These are phyloP conservation scores for Perca flavescens DNA, from an alignment of 2,113 vertebrate genomes.

Conservation along the genomic window DNA sequence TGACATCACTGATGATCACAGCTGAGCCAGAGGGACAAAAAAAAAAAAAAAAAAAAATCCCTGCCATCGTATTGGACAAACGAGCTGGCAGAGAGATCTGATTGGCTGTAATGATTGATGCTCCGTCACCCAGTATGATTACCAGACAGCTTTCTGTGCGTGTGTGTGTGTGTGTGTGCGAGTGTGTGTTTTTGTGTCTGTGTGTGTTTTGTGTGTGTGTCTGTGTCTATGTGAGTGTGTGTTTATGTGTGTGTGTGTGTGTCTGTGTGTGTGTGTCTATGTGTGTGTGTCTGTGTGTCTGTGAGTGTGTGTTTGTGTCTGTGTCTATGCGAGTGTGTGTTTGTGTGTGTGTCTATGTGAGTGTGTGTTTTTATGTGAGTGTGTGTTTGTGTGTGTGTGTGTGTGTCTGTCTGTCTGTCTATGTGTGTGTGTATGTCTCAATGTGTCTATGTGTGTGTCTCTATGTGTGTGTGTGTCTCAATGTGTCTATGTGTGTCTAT, in stretches of 20 bases:
- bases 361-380: too few species aligned
- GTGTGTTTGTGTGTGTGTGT: neutral
- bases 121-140: conserved; percentile 18
- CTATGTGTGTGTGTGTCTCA: conserved; percentile 9
- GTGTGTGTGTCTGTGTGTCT: too few species aligned
- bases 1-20: conserved; percentile 20
- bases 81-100: neutral
- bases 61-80: neutral
- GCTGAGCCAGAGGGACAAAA: neutral
- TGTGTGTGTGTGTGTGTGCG: conserved; percentile 16
- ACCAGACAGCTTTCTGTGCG: neutral
- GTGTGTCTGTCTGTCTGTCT: neutral
- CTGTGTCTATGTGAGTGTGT: too few species aligned
- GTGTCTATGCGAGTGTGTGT: too few species aligned
- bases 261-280: too few species aligned
- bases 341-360: too few species aligned
- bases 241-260: too few species aligned
- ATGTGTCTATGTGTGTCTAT: too few species aligned
- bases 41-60: neutral
- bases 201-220: conserved; percentile 7
- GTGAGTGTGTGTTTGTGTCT: too few species aligned
- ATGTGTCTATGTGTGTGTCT: neutral
- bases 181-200: conserved; percentile 3
- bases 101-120: conserved; percentile 40
- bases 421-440: too few species aligned